phyloP scores from a whole-genome alignment of 2,797 vertebrate genomes.

The Pteropus rufus region DNA sequence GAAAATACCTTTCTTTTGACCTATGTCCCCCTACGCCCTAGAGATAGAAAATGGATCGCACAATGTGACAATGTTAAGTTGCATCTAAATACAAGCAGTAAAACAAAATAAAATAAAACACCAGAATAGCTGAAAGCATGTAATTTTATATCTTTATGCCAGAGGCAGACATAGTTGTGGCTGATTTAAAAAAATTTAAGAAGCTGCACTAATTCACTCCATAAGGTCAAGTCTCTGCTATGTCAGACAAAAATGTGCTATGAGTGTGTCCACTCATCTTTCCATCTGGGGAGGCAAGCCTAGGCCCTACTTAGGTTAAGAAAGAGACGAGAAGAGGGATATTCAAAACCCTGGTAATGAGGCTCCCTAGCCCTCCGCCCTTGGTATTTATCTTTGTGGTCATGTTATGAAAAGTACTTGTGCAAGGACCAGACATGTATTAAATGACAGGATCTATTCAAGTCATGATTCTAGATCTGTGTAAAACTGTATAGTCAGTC shows the following conservation, averaged over 20 bases:
- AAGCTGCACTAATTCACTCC: slow-evolving; percentile 44
- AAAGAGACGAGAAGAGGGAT: slow-evolving; percentile 12
- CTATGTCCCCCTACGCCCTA: fast-evolving
- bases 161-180: slow-evolving; percentile 54
- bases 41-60: background rate
- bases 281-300: background rate
- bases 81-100: slow-evolving; percentile 9
- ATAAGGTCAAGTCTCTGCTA: background rate
- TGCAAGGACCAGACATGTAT: background rate
- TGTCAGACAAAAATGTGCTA: background rate
- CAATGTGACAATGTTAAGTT: background rate
- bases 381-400: background rate
- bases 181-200: slow-evolving; percentile 68
- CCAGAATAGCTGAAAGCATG: slow-evolving; percentile 71
- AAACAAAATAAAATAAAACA: slow-evolving; percentile 27
- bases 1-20: background rate
- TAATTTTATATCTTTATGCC: slow-evolving; percentile 73
- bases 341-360: slow-evolving; percentile 10
- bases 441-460: background rate
- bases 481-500: background rate
- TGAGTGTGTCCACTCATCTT: background rate
- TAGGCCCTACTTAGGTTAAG: background rate
- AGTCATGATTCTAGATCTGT: background rate
- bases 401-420: background rate
- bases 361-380: background rate